A percentile compares a stretch with the other conserved stretches of the same genome.
Evolutionary conservation across 2,888 invertebrate species (phyloP).

Genomic region (Drosophila nr. fundita): DNA sequence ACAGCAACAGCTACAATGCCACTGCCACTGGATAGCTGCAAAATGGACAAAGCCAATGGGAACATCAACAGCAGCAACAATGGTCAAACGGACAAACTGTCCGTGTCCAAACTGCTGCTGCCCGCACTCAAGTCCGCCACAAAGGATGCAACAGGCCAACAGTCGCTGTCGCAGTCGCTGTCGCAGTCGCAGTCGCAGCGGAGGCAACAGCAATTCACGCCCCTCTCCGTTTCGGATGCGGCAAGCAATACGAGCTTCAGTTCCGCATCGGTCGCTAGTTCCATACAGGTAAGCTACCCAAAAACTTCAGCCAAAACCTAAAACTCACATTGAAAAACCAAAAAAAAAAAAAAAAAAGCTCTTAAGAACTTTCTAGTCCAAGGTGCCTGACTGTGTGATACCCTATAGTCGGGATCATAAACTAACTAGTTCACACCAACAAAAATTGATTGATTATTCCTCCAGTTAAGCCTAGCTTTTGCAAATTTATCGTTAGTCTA

Average conservation of each 20-base stretch:
- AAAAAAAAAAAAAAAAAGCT: constrained; percentile 10
- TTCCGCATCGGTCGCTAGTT: constrained; percentile 85
- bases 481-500: background rate
- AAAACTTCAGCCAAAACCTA: constrained; percentile 23
- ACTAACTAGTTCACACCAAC: too few relatives aligned
- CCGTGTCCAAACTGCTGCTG: constrained; percentile 54
- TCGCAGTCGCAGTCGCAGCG: constrained; percentile 28
- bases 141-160: constrained; percentile 49
- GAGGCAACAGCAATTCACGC: constrained; percentile 77
- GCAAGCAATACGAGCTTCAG: constrained; percentile 84
- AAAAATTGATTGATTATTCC: background rate
- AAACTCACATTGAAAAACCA: constrained; percentile 31
- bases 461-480: background rate
- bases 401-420: constrained; percentile 1
- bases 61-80: constrained; percentile 53
- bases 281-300: constrained; percentile 83
- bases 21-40: constrained; percentile 51
- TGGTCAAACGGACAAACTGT: constrained; percentile 46
- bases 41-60: constrained; percentile 46
- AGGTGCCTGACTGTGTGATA: constrained; percentile 3
- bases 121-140: constrained; percentile 50
- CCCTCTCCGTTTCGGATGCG: constrained; percentile 73
- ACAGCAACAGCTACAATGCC: constrained; percentile 43
- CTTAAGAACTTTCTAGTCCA: constrained; percentile 17
- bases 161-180: constrained; percentile 17